Conservation (phyloP, 2,888 invertebrate genomes). For the Neoitamus cyanurus region DNA sequence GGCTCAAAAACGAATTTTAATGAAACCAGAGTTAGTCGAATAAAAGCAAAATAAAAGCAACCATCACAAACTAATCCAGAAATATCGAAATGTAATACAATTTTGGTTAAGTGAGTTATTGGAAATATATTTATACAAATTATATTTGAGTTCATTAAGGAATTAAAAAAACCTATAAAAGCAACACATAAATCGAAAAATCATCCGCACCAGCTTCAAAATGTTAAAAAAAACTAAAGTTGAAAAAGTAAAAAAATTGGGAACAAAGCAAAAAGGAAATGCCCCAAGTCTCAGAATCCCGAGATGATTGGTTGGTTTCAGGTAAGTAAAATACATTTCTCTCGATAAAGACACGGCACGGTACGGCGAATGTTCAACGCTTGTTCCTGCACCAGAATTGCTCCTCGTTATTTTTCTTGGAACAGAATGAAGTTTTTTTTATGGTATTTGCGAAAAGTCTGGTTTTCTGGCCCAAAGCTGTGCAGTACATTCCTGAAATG, state of each 20-base stretch:
- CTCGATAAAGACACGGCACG: neutral
- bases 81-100: no score
- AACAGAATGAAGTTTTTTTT: neutral
- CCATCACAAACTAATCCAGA: no score
- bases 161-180: neutral
- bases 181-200: neutral
- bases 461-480: neutral
- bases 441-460: neutral
- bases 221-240: neutral
- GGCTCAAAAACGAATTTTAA: no score
- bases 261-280: neutral
- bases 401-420: conserved; percentile 5
- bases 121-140: no score
- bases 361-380: neutral
- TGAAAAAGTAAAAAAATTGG: neutral
- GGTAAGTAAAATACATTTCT: neutral
- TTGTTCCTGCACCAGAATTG: neutral
- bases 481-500: neutral
- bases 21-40: no score
- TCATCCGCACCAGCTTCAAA: neutral
- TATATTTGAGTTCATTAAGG: no score
- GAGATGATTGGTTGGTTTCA: neutral
- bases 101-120: no score
- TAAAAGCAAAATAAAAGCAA: no score
- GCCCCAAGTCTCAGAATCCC: neutral